These are phyloP conservation scores for Urocolius indicus DNA, from an alignment of 2,113 vertebrate species.

Conservation along the genomic window DNA sequence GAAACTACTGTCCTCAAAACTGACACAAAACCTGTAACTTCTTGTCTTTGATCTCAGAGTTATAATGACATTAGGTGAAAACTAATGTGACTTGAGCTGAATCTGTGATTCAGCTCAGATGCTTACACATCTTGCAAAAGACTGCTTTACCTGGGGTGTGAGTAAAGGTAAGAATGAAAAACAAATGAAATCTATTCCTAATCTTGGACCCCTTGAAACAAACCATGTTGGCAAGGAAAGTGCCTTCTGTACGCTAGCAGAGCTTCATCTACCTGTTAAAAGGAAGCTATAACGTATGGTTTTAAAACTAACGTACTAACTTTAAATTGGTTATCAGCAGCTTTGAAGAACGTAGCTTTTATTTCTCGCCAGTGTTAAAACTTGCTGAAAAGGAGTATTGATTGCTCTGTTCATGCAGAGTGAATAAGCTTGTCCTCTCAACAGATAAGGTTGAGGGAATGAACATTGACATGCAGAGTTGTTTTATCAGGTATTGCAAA, in stretches of 20 bases:
- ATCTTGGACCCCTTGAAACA: slow-evolving; percentile 50
- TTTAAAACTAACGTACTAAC: background rate
- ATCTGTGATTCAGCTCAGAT: background rate
- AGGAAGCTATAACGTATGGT: background rate
- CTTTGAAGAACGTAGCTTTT: background rate
- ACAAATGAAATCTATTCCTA: background rate
- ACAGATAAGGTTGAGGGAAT: background rate
- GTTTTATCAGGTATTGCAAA: background rate
- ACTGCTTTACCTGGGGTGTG: background rate
- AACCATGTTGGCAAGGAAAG: slow-evolving; percentile 35
- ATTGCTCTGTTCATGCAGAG: background rate
- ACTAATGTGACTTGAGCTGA: background rate
- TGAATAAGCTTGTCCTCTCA: background rate
- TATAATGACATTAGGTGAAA: background rate
- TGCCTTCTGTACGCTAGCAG: background rate
- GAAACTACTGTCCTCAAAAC: background rate
- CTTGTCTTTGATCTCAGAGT: background rate
- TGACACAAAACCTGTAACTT: background rate
- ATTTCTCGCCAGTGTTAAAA: background rate
- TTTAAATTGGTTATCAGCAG: background rate
- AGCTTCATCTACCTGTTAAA: background rate
- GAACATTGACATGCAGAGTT: background rate
- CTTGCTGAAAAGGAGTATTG: background rate
- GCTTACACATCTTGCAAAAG: background rate
- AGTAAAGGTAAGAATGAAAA: background rate